A percentile compares a stretch with the other conserved stretches of the same genome.
Conservation (phyloP, 2,113 vertebrate genomes). For the Chaenogobius annularis region DNA sequence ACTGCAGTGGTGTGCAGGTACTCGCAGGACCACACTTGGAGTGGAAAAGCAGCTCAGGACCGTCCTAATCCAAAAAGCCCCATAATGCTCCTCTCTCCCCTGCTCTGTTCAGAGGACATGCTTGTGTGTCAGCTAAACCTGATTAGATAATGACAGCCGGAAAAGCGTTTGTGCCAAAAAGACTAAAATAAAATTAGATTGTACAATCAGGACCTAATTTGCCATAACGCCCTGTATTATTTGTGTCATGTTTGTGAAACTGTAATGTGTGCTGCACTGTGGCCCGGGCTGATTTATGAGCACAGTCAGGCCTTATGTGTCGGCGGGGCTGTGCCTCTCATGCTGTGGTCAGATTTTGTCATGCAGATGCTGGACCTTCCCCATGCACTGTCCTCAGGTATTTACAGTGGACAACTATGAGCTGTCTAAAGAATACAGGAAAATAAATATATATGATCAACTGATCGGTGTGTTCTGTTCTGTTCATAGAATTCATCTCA, state of each 20-base stretch:
- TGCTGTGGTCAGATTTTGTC: slow-evolving; percentile 18
- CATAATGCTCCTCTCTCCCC: slow-evolving; percentile 52
- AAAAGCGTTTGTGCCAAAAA: slow-evolving; percentile 64
- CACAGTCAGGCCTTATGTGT: no score
- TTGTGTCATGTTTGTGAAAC: not conserved
- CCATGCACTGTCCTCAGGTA: slow-evolving; percentile 74
- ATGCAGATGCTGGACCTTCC: slow-evolving; percentile 61
- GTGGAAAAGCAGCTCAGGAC: slow-evolving; percentile 70
- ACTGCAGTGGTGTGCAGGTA: slow-evolving; percentile 43
- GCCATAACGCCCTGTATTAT: slow-evolving; percentile 12
- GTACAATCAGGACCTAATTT: slow-evolving; percentile 19
- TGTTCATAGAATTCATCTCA: not conserved
- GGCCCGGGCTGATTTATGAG: no score
- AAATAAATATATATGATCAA: slow-evolving; percentile 58
- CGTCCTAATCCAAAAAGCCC: slow-evolving; percentile 68
- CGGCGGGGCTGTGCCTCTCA: slow-evolving; percentile 14
- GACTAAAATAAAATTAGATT: slow-evolving; percentile 39
- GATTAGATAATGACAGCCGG: slow-evolving; percentile 69
- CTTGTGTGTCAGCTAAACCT: slow-evolving; percentile 50
- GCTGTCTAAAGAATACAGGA: slow-evolving; percentile 41
- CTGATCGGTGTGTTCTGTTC: not conserved
- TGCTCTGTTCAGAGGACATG: slow-evolving; percentile 38
- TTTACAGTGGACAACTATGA: slow-evolving; percentile 46
- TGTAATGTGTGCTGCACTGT: not conserved
- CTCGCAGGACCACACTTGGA: slow-evolving; percentile 70